A percentile compares a stretch with the other conserved stretches of the same genome.
phyloP scores from a whole-genome alignment of 2,113 vertebrate species.

The Heliornis fulica region DNA sequence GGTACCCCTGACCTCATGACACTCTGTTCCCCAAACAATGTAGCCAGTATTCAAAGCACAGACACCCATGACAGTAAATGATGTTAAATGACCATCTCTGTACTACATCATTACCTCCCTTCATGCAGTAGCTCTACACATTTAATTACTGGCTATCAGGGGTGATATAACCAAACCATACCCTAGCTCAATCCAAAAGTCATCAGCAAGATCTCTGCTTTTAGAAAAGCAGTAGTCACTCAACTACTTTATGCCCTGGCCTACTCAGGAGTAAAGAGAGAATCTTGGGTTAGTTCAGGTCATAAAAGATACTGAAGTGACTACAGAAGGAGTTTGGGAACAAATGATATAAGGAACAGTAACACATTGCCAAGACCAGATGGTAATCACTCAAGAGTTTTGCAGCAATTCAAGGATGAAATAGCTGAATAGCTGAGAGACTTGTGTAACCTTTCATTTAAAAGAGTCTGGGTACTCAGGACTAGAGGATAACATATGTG shows the following conservation, averaged over 20 bases:
- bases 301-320: neutral
- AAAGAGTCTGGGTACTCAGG: neutral
- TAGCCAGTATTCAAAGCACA: neutral
- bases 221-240: neutral
- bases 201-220: neutral
- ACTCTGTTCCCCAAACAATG: neutral
- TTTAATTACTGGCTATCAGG: neutral
- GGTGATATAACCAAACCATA: neutral
- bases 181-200: neutral
- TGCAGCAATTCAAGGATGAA: slow-evolving; percentile 3
- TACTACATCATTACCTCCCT: neutral
- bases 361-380: slow-evolving; percentile 20
- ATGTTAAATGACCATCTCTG: neutral
- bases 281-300: neutral
- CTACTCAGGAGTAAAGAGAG: neutral
- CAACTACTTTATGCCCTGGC: neutral
- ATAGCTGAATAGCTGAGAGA: neutral
- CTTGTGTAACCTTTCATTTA: slow-evolving; percentile 6
- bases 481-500: neutral
- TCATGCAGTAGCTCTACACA: neutral
- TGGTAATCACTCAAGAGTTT: slow-evolving; percentile 36
- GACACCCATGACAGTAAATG: neutral
- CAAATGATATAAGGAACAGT: neutral
- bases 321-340: neutral
- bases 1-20: neutral